phyloP scores from a whole-genome alignment of 2,113 vertebrate genomes.

The Entosphenus tridentatus region DNA sequence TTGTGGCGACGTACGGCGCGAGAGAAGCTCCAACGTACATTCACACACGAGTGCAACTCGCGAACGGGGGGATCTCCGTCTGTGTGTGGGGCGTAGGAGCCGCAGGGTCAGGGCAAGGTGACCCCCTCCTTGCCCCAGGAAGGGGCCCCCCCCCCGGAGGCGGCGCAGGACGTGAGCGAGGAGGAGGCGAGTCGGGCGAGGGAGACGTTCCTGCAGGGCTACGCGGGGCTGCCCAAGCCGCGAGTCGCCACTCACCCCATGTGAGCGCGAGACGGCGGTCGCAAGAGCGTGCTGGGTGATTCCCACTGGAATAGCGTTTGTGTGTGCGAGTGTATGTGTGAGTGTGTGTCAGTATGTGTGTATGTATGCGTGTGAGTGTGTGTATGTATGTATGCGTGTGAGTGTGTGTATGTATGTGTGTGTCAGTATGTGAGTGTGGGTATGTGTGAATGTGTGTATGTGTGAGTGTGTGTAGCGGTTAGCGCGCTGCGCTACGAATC shows the following conservation, averaged over 20 bases:
- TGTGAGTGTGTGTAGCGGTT: conserved; percentile 1
- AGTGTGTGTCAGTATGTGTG: neutral
- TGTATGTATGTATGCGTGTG: neutral
- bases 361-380: neutral
- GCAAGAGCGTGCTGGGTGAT: too few relatives aligned
- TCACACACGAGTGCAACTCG: too few relatives aligned
- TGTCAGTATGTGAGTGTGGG: neutral
- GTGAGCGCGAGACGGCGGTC: too few relatives aligned
- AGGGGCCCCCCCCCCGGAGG: too few relatives aligned
- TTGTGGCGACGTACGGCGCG: too few relatives aligned
- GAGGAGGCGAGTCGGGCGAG: neutral
- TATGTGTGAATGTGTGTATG: neutral
- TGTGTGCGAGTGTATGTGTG: neutral
- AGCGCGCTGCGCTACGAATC: neutral
- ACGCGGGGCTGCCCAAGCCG: neutral
- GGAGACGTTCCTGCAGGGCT: neutral
- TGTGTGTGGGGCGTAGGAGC: too few relatives aligned
- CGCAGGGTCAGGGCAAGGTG: too few relatives aligned
- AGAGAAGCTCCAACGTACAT: too few relatives aligned
- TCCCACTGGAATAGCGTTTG: too few relatives aligned
- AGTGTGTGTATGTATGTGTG: neutral
- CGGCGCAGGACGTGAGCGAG: neutral
- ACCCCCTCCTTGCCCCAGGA: too few relatives aligned
- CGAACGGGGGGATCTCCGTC: too few relatives aligned
- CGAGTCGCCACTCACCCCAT: neutral